A percentile compares a stretch with the other conserved stretches of the same genome.
Evolutionary conservation across 2,797 vertebrate genomes (phyloP).

Genomic region (Cephalopachus bancanus): DNA sequence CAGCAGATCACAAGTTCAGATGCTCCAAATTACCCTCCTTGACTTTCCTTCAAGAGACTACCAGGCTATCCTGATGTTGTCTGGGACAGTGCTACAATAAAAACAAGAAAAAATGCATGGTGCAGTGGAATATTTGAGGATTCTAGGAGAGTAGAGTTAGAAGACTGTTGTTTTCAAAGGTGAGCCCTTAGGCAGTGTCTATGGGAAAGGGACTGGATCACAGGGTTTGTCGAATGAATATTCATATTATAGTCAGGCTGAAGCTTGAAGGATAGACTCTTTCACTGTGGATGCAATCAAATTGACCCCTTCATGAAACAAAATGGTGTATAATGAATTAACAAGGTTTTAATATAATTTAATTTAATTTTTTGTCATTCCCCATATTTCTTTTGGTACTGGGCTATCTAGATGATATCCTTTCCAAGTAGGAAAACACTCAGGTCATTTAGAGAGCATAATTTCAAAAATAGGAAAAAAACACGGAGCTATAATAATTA

Average conservation of each 20-base stretch:
- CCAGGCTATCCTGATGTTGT: background rate
- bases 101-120: background rate
- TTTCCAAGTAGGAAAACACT: background rate
- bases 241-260: accelerated
- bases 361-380: background rate
- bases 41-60: background rate
- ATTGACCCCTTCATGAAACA: background rate
- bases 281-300: background rate
- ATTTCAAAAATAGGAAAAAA: background rate
- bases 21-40: too few relatives aligned
- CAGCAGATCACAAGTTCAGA: background rate
- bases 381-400: background rate
- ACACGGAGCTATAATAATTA: background rate
- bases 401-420: background rate
- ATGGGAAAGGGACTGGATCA: background rate
- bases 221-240: accelerated
- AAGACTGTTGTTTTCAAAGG: background rate
- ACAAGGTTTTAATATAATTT: too few relatives aligned
- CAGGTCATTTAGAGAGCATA: background rate
- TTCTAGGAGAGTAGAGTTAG: background rate
- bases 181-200: background rate
- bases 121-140: background rate
- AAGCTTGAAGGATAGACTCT: too few relatives aligned
- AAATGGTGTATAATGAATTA: too few relatives aligned
- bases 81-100: background rate